phyloP scores from a whole-genome alignment of 2,888 invertebrate species.

The Brachycybe producta region DNA sequence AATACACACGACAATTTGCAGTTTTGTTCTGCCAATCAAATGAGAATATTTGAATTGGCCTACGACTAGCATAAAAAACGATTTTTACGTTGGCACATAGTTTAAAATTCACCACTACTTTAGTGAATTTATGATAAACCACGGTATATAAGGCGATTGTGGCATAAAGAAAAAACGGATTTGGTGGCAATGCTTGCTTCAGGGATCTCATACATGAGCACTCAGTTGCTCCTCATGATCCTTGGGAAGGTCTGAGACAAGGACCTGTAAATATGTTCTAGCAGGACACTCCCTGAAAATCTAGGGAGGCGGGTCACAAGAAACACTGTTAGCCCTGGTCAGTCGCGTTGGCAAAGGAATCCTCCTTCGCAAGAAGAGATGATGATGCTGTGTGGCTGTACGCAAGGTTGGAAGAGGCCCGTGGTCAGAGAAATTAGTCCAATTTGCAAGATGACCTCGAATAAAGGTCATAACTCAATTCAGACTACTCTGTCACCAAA shows the following conservation, averaged over 20 bases:
- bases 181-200: conserved; percentile 21
- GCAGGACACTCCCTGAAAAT: conserved; percentile 19
- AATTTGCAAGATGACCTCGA: conserved; percentile 20
- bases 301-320: conserved; percentile 18
- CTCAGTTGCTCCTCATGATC: conserved; percentile 13
- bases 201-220: conserved; percentile 20
- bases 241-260: conserved; percentile 23
- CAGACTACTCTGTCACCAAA: conserved; percentile 21
- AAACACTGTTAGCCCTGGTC: conserved; percentile 18
- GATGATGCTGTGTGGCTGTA: conserved; percentile 12
- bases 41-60: no score
- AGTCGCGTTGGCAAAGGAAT: conserved; percentile 17
- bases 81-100: not conserved
- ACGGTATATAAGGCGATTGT: not conserved
- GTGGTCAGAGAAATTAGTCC: conserved; percentile 18
- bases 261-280: conserved; percentile 17
- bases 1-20: no score
- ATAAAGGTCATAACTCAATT: conserved; percentile 20
- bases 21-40: no score
- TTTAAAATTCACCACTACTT: not conserved
- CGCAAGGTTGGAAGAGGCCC: conserved; percentile 19
- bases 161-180: not conserved
- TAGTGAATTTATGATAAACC: conserved; percentile 4
- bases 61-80: conserved; percentile 9
- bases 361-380: no score